Conservation (phyloP, 2,797 vertebrate genomes). For the Lacerta bilineata region DNA sequence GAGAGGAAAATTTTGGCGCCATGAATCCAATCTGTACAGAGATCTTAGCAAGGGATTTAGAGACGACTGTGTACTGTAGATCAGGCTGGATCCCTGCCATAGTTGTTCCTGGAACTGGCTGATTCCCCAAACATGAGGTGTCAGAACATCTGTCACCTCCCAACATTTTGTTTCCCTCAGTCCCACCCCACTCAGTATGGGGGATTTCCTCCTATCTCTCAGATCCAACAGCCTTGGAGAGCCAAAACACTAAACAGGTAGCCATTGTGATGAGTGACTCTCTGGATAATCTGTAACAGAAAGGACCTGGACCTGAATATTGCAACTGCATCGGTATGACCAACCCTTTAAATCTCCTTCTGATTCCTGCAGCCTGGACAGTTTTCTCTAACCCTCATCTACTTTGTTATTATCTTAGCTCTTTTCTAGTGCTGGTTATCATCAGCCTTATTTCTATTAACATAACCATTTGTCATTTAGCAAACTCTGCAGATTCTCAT, state of each 20-base stretch:
- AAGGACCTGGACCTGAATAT: neutral
- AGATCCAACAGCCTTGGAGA: neutral
- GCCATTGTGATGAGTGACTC: neutral
- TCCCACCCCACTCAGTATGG: neutral
- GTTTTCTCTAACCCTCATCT: neutral
- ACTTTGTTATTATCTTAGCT: neutral
- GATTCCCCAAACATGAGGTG: neutral
- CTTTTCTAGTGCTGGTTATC: neutral
- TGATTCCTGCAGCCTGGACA: neutral
- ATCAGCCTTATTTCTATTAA: neutral
- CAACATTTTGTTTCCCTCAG: neutral
- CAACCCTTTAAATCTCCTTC: neutral
- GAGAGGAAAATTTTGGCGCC: slow-evolving; percentile 18
- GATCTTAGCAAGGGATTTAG: slow-evolving; percentile 1
- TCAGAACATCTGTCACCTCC: neutral
- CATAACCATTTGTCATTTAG: neutral
- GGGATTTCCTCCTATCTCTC: neutral
- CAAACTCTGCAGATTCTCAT: neutral
- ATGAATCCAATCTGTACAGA: neutral
- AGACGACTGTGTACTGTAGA: neutral
- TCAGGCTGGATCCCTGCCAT: slow-evolving; percentile 27
- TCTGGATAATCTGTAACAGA: neutral
- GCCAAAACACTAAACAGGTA: neutral
- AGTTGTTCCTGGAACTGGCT: neutral
- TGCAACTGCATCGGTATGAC: neutral